Evolutionary conservation across 2,113 vertebrate genomes (phyloP), one percentile per base, ranked within the genome.

Genomic region (Mesoclemmys tuberculata): DNA sequence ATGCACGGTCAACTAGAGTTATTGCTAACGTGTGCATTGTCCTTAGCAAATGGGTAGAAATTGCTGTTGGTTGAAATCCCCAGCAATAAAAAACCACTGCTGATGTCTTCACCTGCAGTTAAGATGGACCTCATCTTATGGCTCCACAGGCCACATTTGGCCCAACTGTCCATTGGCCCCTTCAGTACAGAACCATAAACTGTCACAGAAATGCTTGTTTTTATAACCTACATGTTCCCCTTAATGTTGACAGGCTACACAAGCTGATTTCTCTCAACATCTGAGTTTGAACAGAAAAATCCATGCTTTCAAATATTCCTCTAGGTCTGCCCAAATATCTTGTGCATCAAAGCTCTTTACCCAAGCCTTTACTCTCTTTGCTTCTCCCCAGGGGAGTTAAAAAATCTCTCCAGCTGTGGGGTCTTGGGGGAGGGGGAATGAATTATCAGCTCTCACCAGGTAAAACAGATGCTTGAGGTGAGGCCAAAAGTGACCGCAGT

Each of bases 1-100:
- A 86, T 64, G 84, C 54, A 86, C 94, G 95, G 80, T 1, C 24
- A 48, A 61, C 41, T 26, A 89, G 49, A 84, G 44, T 85, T 80
- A 85, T 54, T 16, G 77, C 24, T 26, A 75, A 84, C 55, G 95
- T 80, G 86, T 92, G 90, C 16, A 6, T 82, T 93, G 85, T 92
- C 88, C 71, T 55, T 92, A 92, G 94, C 46, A 94, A 95, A 96
- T 92, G 85, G 88, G 6, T 91, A 93, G 52, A 90, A 89, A 95
- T 56, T 91, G 27, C 64, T 85, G 90, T 93, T 93, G 14, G n/a
- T 22, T 92, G 83, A 94, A 93, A 87, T 91, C 61, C 86, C 9
- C 27, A 78, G 29, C 52, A 85, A 89, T 35, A 94, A 93, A 97
- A 94, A 61, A 9, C 64, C 84, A 82, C 82, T 95, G 64, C 51